Conservation (phyloP, 1,140 invertebrate species). For the Microplitis demolitor region DNA sequence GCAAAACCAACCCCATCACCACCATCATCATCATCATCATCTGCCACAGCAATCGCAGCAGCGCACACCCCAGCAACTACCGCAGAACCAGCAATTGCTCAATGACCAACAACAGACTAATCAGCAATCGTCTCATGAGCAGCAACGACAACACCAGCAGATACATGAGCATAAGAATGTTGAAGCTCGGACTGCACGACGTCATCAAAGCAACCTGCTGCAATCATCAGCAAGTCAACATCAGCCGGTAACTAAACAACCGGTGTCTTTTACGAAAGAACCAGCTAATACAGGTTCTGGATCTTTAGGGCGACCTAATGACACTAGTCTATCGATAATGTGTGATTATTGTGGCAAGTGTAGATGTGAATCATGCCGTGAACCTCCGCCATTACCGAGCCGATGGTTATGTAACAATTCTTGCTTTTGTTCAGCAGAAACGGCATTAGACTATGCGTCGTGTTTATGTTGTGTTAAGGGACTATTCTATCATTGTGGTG, state of each 20-base stretch:
- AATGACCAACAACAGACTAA: no score
- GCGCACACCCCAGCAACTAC: constrained; percentile 26
- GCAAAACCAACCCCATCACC: constrained; percentile 34
- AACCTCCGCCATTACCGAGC: constrained; percentile 80
- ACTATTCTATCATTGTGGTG: constrained; percentile 88
- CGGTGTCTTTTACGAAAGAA: constrained; percentile 65
- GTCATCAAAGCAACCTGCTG: constrained; percentile 37
- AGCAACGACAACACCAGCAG: no score
- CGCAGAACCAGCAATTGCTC: no score
- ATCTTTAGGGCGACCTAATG: constrained; percentile 38
- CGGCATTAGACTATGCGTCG: constrained; percentile 83
- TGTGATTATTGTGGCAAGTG: constrained; percentile 86
- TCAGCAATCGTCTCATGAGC: no score
- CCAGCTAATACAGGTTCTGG: constrained; percentile 48
- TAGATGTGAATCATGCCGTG: constrained; percentile 84
- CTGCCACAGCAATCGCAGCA: constrained; percentile 42
- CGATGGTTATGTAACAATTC: constrained; percentile 86
- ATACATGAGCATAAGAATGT: not conserved
- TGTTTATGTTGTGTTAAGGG: constrained; percentile 94
- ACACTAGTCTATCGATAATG: constrained; percentile 69
- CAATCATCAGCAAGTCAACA: constrained; percentile 38
- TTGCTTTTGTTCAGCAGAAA: constrained; percentile 85
- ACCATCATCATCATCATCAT: constrained; percentile 30
- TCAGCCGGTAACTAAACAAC: constrained; percentile 64
- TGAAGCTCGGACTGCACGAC: constrained; percentile 43